Percentiles rank a stretch among this genome's conserved stretches.
Evolutionary conservation across 2,113 vertebrate genomes (phyloP).

Genomic region (Tor tambroides): DNA sequence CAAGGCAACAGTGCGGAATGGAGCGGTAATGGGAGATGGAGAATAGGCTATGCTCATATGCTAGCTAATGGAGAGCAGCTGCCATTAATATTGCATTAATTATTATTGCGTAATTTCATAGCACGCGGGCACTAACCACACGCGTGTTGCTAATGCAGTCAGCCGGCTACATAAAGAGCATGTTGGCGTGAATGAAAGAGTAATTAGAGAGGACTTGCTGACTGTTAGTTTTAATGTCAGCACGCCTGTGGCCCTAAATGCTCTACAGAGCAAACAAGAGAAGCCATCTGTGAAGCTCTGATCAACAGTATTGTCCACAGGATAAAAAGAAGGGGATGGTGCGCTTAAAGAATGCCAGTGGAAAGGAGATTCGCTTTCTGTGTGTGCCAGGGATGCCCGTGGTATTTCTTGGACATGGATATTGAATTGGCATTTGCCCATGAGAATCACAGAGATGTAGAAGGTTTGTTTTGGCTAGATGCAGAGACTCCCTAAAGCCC

Average conservation of each 20-base stretch:
- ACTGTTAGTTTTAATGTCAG: constrained; percentile 36
- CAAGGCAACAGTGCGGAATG: constrained; percentile 6
- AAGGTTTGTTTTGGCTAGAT: constrained; percentile 23
- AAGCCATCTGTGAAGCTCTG: constrained; percentile 39
- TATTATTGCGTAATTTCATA: constrained; percentile 41
- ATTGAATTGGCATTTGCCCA: constrained; percentile 35
- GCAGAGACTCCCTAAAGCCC: background rate
- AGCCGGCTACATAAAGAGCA: constrained; percentile 34
- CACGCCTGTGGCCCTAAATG: constrained; percentile 34
- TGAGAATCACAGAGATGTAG: constrained; percentile 10
- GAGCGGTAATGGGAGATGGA: constrained; percentile 4
- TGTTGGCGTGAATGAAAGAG: constrained; percentile 38
- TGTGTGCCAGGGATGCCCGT: constrained; percentile 20
- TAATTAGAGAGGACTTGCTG: constrained; percentile 44
- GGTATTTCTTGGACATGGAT: constrained; percentile 39
- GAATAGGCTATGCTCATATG: constrained; percentile 46
- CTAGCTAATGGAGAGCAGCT: constrained; percentile 58
- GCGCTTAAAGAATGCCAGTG: constrained; percentile 24
- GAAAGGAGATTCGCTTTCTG: constrained; percentile 6
- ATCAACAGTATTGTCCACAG: constrained; percentile 43
- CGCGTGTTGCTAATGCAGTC: constrained; percentile 37
- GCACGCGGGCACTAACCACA: background rate
- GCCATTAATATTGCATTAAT: constrained; percentile 59
- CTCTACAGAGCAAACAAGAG: constrained; percentile 31
- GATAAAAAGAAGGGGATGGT: constrained; percentile 23